phyloP scores from a whole-genome alignment of 2,888 invertebrate genomes.

The Coenonympha glycerion region DNA sequence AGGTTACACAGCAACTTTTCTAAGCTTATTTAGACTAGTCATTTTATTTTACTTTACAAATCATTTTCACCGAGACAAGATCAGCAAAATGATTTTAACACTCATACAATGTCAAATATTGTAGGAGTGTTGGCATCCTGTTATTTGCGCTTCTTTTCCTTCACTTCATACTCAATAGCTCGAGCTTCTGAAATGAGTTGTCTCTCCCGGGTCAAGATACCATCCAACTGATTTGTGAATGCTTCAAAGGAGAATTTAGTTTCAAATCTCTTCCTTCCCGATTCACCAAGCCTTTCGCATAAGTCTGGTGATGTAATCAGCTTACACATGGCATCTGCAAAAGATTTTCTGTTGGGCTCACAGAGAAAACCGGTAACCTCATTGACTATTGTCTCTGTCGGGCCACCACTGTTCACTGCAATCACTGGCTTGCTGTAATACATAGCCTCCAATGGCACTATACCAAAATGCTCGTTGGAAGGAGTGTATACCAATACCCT shows the following conservation, averaged over 20 bases:
- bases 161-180: constrained; percentile 58
- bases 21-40: not conserved
- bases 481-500: constrained; percentile 95
- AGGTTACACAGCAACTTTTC: too few relatives aligned
- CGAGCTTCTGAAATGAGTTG: constrained; percentile 62
- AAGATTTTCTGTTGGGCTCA: constrained; percentile 79
- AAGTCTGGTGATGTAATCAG: constrained; percentile 79
- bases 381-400: constrained; percentile 91
- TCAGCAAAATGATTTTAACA: constrained; percentile 34
- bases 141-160: constrained; percentile 60
- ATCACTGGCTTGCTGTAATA: constrained; percentile 94
- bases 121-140: constrained; percentile 58
- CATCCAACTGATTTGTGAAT: constrained; percentile 82
- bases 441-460: constrained; percentile 99
- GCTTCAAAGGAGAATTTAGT: constrained; percentile 89
- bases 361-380: constrained; percentile 88
- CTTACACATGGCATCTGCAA: constrained; percentile 85
- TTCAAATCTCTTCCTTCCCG: constrained; percentile 84
- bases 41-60: not conserved
- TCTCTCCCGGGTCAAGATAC: constrained; percentile 63
- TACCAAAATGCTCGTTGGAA: constrained; percentile 98
- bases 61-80: constrained; percentile 1
- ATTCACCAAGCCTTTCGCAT: constrained; percentile 81
- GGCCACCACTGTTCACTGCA: constrained; percentile 96
- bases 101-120: constrained; percentile 71